Evolutionary conservation across 92 coral and sea anemone species (phyloP).

Genomic region (Actinostola sp.): DNA sequence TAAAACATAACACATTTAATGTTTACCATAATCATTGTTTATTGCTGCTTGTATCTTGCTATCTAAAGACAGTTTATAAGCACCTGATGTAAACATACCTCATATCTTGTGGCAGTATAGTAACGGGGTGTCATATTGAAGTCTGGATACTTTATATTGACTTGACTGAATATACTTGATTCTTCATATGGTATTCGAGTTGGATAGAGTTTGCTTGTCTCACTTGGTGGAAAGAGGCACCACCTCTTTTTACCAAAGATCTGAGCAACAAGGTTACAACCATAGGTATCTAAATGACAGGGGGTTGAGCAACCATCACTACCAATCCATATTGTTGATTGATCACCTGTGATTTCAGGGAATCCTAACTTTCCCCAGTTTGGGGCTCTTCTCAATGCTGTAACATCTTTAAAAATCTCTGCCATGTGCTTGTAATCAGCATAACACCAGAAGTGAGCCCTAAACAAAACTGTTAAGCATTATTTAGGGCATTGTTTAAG

Average conservation of each 20-base stretch:
- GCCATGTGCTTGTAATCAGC: conserved; percentile 99
- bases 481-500: not conserved
- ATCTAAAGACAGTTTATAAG: too few species aligned
- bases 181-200: conserved; percentile 99
- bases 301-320: conserved; percentile 90
- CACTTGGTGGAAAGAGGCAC: conserved; percentile 83
- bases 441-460: conserved; percentile 93
- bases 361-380: conserved; percentile 89
- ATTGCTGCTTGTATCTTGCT: too few species aligned
- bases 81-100: conserved; percentile 71
- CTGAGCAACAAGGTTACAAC: conserved; percentile 96
- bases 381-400: conserved; percentile 64
- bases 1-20: too few species aligned
- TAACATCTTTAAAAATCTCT: conserved; percentile 75
- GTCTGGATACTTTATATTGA: conserved; percentile 75
- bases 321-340: conserved; percentile 98
- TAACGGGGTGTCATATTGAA: conserved; percentile 67
- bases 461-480: conserved; percentile 7
- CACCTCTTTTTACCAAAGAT: conserved; percentile 88
- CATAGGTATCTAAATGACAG: conserved; percentile 95
- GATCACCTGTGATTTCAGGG: conserved; percentile 80
- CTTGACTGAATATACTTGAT: conserved; percentile 93
- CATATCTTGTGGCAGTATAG: conserved; percentile 63
- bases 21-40: too few species aligned
- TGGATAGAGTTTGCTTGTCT: conserved; percentile 74